Base-by-base conservation (phyloP, 2,888 invertebrate genomes). In the Schrankia costaestrigalis region DNA sequence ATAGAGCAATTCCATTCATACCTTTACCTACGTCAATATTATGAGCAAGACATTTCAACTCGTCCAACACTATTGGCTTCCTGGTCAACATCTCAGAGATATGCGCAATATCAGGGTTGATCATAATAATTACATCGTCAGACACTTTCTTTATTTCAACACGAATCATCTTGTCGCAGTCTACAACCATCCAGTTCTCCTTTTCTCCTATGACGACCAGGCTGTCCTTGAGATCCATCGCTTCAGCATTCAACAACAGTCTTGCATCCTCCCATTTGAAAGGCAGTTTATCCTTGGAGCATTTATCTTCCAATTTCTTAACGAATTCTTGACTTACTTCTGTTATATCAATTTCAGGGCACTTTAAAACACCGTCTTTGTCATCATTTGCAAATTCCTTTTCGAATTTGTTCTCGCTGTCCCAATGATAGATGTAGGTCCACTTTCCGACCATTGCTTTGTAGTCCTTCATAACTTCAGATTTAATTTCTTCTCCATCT, bases 351-450 rank as follows among this genome's bases (percentile, higher is more conserved):
- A 53, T 32, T 18, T 1, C 14, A 2, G 53, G 38, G 10, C 52
- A 53, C 2, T 11, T 13, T 12, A 30, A 3, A 1, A 10, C 8
- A 8, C 29, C 23, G 1, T 38, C 28, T 3, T 9, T 7, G 0
- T 12, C 12, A 4, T 26, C 22, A 3, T 27, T 1, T n/a, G 11
- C 8, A 4, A 18, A 3, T 10, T 52, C 37, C 2, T 5, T 6
- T 0, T 31, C 6, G 19, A 40, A 40, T 19, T 34, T 21, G 15
- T 34, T 42, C 0, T 29, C 3, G 9, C n/a, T 46, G 6, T 41
- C 46, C 54, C 54, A 53, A 12, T 43, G 49, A 24, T 50, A 53
- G 0, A 50, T 36, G 18, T 42, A 53, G 0, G 24, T 33, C 53
- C 54, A 53, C n/a, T 41, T 42, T 5, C 54, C 53, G 8, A 41